phyloP scores from a whole-genome alignment of 2,113 vertebrate species.

The Chitala chitala region DNA sequence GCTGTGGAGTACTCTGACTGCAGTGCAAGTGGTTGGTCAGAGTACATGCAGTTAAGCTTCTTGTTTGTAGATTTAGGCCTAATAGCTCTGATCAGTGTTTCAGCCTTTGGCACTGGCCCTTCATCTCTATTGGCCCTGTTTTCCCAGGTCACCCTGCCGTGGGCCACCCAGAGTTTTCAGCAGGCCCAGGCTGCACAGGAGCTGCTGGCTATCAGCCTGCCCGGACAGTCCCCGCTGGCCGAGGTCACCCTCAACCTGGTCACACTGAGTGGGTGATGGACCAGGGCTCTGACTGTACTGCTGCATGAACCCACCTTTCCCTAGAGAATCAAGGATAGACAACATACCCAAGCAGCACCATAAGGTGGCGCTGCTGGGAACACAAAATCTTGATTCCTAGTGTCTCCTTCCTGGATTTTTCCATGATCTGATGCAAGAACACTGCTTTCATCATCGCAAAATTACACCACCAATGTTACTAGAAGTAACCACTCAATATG shows the following conservation, averaged over 20 bases:
- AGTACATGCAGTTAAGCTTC: neutral
- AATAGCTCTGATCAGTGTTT: neutral
- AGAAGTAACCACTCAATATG: too few relatives aligned
- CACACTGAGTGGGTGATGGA: constrained; percentile 20
- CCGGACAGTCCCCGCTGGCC: constrained; percentile 53
- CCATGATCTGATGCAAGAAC: too few relatives aligned
- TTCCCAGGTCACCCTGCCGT: constrained; percentile 55
- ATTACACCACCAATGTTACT: too few relatives aligned
- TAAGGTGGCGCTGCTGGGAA: too few relatives aligned
- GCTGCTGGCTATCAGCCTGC: constrained; percentile 49
- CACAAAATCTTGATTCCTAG: neutral
- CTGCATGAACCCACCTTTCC: too few relatives aligned
- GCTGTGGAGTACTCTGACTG: too few relatives aligned
- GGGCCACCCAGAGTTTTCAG: constrained; percentile 55
- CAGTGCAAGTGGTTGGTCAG: neutral
- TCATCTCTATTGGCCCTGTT: neutral
- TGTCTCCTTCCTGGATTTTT: neutral
- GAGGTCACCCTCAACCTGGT: constrained; percentile 63
- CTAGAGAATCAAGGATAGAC: too few relatives aligned
- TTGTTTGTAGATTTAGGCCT: neutral
- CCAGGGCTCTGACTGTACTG: neutral
- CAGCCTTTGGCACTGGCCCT: neutral
- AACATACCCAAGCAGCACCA: neutral
- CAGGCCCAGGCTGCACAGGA: constrained; percentile 37
- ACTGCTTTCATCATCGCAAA: too few relatives aligned